Evolutionary conservation across 2,888 invertebrate genomes (phyloP), one percentile per base, ranked within the genome.

Genomic region (Chaetogeoica ovagalla): DNA sequence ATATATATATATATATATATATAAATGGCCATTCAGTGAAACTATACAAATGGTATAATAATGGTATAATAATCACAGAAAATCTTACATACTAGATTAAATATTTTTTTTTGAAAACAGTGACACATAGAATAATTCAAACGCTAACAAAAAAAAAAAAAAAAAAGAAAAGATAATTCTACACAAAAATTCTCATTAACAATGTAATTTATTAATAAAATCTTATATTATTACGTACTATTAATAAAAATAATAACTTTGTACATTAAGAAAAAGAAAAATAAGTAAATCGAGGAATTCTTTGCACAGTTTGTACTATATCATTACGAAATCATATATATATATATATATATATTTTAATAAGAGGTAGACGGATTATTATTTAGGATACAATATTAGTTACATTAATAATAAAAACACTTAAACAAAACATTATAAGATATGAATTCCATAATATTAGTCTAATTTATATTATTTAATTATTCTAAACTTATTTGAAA

Each of bases 231-330:
- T 79, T 79, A 79, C 37, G 23, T 71, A 70, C 70, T 70, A 70
- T 62, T 70, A 71, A 70, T 79, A 63, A 63, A 71, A 79, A 70
- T 79, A 63, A 63, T 79, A 79, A 79, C 57, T 79, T 63, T 79
- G 63, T 79, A 79, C 79, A 79, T 69, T 79, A 55, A 71, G 19
- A 71, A 48, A 74, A 74, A 57, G 37, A 74, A 79, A 79, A 63
- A 79, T 71, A 79, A 70, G 71, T 63, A 63, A 79, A 79, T 43
- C 1, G 63, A 79, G 79, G 79, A 79, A 79, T 79, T 79, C 23
- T 79, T 79, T 79, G 79, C 79, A 79, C 79, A n/a, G 30, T 79
- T 79, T 79, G 79, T 79, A 79, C 79, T 79, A 79, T 79, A 79
- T 71, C 39, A 21, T 71, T 62, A 70, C 62, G 63, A 70, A 77